Evolutionary conservation across 1,140 invertebrate genomes (phyloP).

Genomic region (Aphidius gifuensis): DNA sequence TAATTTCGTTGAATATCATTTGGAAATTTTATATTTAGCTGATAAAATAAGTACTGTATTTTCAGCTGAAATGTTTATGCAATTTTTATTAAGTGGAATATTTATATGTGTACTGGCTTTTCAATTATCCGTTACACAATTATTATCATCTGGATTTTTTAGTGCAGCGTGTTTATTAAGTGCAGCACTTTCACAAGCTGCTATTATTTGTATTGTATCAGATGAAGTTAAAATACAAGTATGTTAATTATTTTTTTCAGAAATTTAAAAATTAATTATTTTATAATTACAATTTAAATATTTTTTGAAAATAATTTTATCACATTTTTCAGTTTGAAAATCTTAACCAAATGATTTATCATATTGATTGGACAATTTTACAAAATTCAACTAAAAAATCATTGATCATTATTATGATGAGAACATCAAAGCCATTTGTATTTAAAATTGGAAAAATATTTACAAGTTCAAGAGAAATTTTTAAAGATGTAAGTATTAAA

Average conservation of each 20-base stretch:
- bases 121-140: not conserved
- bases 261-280: not conserved
- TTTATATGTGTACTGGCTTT: not conserved
- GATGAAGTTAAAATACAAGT: slow-evolving; percentile 4
- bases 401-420: not conserved
- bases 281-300: no score
- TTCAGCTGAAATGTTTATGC: not conserved
- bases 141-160: not conserved
- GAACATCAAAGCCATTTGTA: not conserved
- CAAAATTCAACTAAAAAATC: slow-evolving; percentile 2
- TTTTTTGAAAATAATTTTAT: no score
- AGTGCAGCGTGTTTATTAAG: not conserved
- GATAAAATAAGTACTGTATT: not conserved
- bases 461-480: no score
- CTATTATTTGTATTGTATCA: not conserved
- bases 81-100: not conserved
- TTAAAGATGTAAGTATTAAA: no score
- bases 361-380: not conserved
- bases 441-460: no score
- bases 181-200: not conserved
- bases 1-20: not conserved
- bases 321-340: not conserved
- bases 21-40: not conserved
- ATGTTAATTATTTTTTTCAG: not conserved
- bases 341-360: not conserved